These are phyloP conservation scores for Cebidichthys violaceus DNA, from an alignment of 2,113 vertebrate species.

Conservation along the genomic window DNA sequence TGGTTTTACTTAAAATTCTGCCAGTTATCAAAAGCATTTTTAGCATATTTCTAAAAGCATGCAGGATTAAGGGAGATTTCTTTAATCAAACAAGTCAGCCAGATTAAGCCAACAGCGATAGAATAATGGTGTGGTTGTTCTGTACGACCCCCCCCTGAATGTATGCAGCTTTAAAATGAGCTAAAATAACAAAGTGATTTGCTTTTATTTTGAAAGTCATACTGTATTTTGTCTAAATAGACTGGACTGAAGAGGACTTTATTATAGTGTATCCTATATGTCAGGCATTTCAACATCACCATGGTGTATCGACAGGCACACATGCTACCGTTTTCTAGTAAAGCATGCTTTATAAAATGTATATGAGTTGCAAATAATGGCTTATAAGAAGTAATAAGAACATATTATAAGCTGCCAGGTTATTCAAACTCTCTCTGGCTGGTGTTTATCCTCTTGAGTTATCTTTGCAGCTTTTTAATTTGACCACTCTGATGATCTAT, in stretches of 20 bases:
- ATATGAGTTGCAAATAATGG: not conserved
- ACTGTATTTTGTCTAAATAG: not conserved
- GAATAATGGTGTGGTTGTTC: conserved; percentile 25
- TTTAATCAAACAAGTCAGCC: conserved; percentile 17
- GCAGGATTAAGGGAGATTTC: not conserved
- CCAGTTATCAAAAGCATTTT: conserved; percentile 19
- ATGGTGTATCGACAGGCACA: not conserved
- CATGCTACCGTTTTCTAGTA: not conserved
- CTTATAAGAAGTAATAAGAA: not conserved
- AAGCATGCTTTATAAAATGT: not conserved
- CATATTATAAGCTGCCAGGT: not conserved
- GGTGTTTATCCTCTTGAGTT: not conserved
- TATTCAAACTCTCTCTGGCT: not conserved
- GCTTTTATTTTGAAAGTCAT: conserved; percentile 20
- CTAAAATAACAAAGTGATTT: not conserved
- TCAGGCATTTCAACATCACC: not conserved
- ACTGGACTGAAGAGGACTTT: not conserved
- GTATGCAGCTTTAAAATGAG: not conserved
- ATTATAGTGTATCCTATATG: not conserved
- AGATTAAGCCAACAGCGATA: conserved; percentile 17
- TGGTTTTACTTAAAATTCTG: not conserved
- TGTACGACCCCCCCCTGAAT: not conserved
- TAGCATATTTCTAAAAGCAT: conserved; percentile 16
- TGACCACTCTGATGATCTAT: not conserved
- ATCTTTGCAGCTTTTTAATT: not conserved